phyloP scores from a whole-genome alignment of 2,113 vertebrate species.

The Mobula hypostoma region DNA sequence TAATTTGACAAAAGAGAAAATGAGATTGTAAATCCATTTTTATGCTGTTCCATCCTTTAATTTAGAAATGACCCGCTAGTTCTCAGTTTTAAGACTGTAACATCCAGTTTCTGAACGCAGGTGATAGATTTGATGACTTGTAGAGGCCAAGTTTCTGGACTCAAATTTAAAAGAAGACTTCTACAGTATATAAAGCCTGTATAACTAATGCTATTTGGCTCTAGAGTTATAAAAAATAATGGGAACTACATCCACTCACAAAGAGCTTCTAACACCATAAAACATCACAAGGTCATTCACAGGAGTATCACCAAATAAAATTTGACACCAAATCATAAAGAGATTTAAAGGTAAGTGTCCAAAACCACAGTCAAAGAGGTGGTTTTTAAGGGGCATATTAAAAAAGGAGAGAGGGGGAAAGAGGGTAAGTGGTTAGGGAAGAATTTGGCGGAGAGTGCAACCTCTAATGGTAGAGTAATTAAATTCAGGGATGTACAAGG shows the following conservation, averaged over 20 bases:
- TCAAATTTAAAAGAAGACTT: background rate
- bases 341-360: background rate
- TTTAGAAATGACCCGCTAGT: background rate
- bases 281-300: no score
- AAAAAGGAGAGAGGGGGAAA: background rate
- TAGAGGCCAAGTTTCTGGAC: background rate
- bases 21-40: background rate
- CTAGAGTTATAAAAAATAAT: background rate
- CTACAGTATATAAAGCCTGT: background rate
- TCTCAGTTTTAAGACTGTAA: background rate
- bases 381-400: background rate
- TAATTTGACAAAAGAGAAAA: conserved; percentile 46
- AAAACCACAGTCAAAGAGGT: background rate
- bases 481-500: background rate
- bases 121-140: background rate
- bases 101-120: background rate
- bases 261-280: no score
- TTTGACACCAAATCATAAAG: background rate
- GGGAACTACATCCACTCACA: no score
- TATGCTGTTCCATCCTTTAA: background rate
- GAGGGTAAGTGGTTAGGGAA: background rate
- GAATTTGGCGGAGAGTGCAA: no score
- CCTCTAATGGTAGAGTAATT: no score
- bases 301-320: no score
- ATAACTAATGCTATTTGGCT: background rate